Base-by-base conservation (phyloP, 2,797 vertebrate genomes). In the Argyrosomus regius region DNA sequence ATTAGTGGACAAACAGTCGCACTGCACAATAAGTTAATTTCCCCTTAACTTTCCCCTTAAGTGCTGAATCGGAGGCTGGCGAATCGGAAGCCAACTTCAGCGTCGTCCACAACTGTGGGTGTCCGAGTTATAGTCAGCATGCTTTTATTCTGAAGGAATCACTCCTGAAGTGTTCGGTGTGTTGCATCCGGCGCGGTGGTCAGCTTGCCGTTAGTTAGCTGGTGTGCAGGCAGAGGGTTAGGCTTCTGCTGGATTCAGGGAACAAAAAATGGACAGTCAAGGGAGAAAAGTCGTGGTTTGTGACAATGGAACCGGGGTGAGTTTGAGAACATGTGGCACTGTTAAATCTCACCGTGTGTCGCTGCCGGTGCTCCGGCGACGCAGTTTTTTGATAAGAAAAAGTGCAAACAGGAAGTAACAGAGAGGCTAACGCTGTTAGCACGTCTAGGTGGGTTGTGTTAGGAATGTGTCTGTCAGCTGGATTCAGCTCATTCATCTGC, bases 301-400 rank as follows among this genome's bases (percentile, higher is more conserved):
- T 91, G 97, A 97, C 95, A 97, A 97, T 83, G 97, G 97, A 75
- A 97, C 96, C 20, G 97, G 97, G 96, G 97, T 97, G 80, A 94
- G 97, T 90, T 77, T 72, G 72, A 84, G 39, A 65, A 73, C 0
- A 0, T 73, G 63, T 53, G n/a, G n/a, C 52, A 50, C 69, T 64
- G 59, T 72, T 2, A 18, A 13, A 24, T 46, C 22, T 22, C 7
- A 0, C 22, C 4, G 28, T 16, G 65, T 11, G 28, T 41, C 48
- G 43, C 70, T 62, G 26, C 0, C 13, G 26, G 24, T 14, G 58
- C 61, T 52, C 7, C 48, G 9, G 28, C 5, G 54, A 26, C 12
- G 56, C 45, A 57, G 28, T 78, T 85, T 81, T 56, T 39, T 39
- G 8, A 67, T 26, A 20, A 22, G 18, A 52, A 71, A 45, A 74